Evolutionary conservation across 2,797 vertebrate genomes (phyloP).

Genomic region (Phyllotis vaccarum): DNA sequence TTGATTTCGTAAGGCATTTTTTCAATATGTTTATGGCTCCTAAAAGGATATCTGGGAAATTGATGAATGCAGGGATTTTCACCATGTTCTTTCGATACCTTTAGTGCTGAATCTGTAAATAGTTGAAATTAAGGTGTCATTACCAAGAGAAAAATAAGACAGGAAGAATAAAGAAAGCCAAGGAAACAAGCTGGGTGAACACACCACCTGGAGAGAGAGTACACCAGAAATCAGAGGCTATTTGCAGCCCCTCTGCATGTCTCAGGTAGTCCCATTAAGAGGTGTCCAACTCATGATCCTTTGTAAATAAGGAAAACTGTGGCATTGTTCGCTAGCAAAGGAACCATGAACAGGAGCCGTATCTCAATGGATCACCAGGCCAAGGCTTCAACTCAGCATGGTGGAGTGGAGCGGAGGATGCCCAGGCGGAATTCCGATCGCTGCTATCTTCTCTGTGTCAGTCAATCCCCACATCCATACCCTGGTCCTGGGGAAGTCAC

Average conservation of each 20-base stretch:
- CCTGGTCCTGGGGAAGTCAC: neutral
- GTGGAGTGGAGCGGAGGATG: neutral
- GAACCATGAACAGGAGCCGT: neutral
- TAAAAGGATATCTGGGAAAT: slow-evolving; percentile 13
- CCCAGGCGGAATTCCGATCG: neutral
- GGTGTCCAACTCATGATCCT: neutral
- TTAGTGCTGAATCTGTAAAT: slow-evolving; percentile 12
- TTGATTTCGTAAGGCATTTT: slow-evolving; percentile 54
- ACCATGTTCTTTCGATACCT: slow-evolving; percentile 18
- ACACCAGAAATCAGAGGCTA: neutral
- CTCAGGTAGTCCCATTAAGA: neutral
- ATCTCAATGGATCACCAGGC: neutral
- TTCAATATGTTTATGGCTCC: neutral
- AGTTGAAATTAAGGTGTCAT: slow-evolving; percentile 48
- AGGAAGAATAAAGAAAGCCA: neutral
- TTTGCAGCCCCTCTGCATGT: neutral
- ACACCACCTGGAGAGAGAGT: neutral
- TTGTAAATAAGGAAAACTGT: neutral
- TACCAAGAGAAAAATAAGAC: neutral
- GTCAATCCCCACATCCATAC: no score
- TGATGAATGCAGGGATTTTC: neutral
- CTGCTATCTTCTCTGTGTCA: neutral
- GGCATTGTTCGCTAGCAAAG: neutral
- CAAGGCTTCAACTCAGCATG: neutral
- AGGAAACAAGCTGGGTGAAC: neutral